phyloP scores from a whole-genome alignment of 1,140 invertebrate genomes.

The Holotrichia oblita region DNA sequence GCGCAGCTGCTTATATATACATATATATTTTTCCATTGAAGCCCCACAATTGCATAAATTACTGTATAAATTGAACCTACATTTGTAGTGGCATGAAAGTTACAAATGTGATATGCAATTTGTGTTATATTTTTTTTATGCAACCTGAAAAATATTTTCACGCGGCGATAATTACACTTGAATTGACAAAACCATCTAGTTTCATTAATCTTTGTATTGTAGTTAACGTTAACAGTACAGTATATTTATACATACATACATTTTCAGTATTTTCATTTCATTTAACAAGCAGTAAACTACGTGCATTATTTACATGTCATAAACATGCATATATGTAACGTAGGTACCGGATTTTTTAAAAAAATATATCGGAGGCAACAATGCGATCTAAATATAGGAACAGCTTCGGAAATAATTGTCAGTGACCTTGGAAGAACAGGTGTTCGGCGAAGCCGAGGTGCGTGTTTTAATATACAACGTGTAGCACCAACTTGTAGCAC shows the following conservation, averaged over 20 bases:
- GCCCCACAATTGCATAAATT: no score
- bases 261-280: neutral
- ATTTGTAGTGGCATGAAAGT: neutral
- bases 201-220: neutral
- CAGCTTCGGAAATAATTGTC: conserved; percentile 12
- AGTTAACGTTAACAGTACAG: neutral
- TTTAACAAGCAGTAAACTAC: neutral
- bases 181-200: neutral
- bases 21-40: no score
- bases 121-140: neutral
- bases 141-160: neutral
- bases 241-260: neutral
- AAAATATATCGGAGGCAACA: neutral
- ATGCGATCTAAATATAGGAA: conserved; percentile 20
- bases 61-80: no score
- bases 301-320: neutral
- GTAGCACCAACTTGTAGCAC: neutral
- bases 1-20: no score
- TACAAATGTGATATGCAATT: neutral
- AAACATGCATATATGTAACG: neutral
- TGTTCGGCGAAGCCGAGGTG: neutral
- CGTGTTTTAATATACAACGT: conserved; percentile 7
- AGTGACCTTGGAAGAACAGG: conserved; percentile 10
- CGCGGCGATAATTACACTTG: neutral
- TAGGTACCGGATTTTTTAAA: neutral